phyloP scores from a whole-genome alignment of 2,888 invertebrate species.

The Troglohyphantes excavatus region DNA sequence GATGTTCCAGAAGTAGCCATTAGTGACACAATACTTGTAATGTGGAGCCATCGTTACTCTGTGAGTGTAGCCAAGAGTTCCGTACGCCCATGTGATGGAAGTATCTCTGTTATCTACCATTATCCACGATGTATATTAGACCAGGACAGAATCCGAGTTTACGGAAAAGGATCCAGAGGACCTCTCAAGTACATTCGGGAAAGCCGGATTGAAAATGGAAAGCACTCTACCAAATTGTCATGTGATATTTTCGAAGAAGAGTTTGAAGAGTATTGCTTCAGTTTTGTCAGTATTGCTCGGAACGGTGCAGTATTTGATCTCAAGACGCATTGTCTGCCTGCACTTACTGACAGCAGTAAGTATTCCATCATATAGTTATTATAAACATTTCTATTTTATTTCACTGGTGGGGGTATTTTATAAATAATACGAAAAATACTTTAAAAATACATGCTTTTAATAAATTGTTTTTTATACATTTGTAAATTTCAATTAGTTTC shows the following conservation, averaged over 20 bases:
- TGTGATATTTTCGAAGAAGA: conserved; percentile 79
- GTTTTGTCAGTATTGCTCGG: conserved; percentile 79
- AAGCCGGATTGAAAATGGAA: conserved; percentile 74
- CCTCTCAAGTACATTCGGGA: conserved; percentile 79
- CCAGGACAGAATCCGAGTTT: conserved; percentile 80
- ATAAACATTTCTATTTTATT: too few species aligned
- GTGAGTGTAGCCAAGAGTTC: conserved; percentile 76
- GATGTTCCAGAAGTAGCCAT: conserved; percentile 57
- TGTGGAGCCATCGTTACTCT: conserved; percentile 78
- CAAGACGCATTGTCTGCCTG: conserved; percentile 78
- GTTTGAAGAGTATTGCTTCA: conserved; percentile 79
- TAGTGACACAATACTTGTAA: conserved; percentile 72
- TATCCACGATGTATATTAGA: conserved; percentile 80
- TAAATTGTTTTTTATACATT: too few species aligned
- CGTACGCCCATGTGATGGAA: conserved; percentile 72
- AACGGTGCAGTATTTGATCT: conserved; percentile 79
- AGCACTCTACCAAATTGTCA: conserved; percentile 74
- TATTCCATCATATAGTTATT: not conserved
- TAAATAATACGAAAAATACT: too few species aligned
- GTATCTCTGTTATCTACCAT: conserved; percentile 78
- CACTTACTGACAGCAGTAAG: conserved; percentile 74
- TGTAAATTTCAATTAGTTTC: too few species aligned
- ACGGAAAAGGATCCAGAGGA: conserved; percentile 72
- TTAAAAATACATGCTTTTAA: too few species aligned
- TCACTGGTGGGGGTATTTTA: too few species aligned